These are phyloP conservation scores for Scolopax rusticola DNA, from an alignment of 2,797 vertebrate species.

Conservation along the genomic window DNA sequence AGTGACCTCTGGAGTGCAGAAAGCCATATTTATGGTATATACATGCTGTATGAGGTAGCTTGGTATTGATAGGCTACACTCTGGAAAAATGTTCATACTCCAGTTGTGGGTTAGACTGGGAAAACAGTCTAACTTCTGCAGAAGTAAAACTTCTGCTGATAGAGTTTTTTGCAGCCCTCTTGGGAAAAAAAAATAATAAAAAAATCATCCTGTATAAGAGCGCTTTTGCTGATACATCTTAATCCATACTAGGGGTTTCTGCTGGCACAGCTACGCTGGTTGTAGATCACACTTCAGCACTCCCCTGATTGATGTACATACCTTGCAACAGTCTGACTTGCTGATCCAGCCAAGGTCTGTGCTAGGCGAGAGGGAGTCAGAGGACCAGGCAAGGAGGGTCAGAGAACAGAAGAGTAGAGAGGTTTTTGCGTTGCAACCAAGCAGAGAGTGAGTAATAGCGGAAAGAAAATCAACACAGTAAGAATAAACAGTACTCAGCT, in stretches of 20 bases:
- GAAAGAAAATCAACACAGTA: conserved; percentile 6
- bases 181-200: not conserved
- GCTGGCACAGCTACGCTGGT: conserved; percentile 49
- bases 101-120: not conserved
- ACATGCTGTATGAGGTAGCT: not conserved
- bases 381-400: not conserved
- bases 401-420: not conserved
- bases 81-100: not conserved
- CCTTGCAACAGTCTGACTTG: conserved; percentile 6
- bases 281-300: conserved; percentile 57
- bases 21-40: not conserved
- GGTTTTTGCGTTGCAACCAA: not conserved
- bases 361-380: not conserved
- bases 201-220: not conserved
- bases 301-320: conserved; percentile 25
- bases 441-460: not conserved
- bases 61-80: not conserved
- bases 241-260: conserved; percentile 20
- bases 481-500: conserved; percentile 1
- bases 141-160: not conserved
- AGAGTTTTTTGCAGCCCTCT: not conserved
- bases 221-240: conserved; percentile 48
- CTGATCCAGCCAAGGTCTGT: not conserved
- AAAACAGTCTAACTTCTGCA: not conserved
- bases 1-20: not conserved